Percentiles rank a stretch among this genome's conserved stretches.
Conservation (phyloP, 2,888 invertebrate species). For the Eurytoma californica region DNA sequence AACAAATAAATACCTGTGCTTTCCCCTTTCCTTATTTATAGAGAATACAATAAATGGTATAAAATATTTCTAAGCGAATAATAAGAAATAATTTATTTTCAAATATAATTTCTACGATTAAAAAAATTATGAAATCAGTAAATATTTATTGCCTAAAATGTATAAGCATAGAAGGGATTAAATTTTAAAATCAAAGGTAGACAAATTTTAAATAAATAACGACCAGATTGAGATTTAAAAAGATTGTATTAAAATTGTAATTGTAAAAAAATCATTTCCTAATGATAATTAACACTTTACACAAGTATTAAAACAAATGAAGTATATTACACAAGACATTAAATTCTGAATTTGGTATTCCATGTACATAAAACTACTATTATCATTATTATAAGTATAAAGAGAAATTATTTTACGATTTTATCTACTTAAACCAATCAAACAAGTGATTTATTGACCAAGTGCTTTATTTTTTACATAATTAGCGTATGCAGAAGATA, state of each 20-base stretch:
- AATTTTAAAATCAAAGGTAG: conserved; percentile 5
- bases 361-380: background rate
- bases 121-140: background rate
- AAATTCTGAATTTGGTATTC: background rate
- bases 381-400: background rate
- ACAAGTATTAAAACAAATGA: too few species aligned
- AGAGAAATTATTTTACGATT: conserved; percentile 3
- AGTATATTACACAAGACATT: too few species aligned
- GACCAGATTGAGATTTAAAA: too few species aligned
- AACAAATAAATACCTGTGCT: background rate
- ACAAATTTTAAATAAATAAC: background rate
- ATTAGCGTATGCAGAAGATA: conserved; percentile 21
- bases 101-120: background rate
- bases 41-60: background rate
- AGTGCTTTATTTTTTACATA: conserved; percentile 50
- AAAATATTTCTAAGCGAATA: conserved; percentile 5
- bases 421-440: conserved; percentile 21
- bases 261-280: too few species aligned
- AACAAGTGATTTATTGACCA: conserved; percentile 39
- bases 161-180: background rate
- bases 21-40: background rate
- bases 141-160: background rate
- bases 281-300: too few species aligned
- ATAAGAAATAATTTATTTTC: conserved; percentile 35
- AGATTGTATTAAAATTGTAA: too few species aligned